These are phyloP conservation scores for Botia almorhae DNA, from an alignment of 2,797 vertebrate species.

Conservation along the genomic window DNA sequence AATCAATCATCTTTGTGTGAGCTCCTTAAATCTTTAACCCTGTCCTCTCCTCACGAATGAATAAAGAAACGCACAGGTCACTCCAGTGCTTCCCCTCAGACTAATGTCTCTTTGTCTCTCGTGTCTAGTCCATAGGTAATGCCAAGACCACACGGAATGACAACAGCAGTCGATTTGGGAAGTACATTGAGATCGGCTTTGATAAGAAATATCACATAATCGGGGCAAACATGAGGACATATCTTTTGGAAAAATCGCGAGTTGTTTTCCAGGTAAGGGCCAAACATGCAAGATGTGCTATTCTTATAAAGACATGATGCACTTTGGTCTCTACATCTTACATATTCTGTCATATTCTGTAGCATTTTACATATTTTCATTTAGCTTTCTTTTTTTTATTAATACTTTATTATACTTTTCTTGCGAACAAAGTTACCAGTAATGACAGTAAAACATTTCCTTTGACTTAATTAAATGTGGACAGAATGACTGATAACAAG, in stretches of 20 bases:
- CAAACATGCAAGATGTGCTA: not conserved
- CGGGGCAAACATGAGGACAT: conserved; percentile 98
- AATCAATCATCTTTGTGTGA: not conserved
- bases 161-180: conserved; percentile 99
- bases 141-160: conserved; percentile 98
- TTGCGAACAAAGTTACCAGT: too few species aligned
- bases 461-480: too few species aligned
- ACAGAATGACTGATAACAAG: too few species aligned
- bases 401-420: too few species aligned
- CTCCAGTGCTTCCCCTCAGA: not conserved
- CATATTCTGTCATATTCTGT: too few species aligned
- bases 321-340: not conserved
- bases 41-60: not conserved
- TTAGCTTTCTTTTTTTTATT: too few species aligned
- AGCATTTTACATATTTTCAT: too few species aligned
- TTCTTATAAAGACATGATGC: not conserved
- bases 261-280: conserved; percentile 94
- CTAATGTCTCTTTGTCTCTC: conserved; percentile 25
- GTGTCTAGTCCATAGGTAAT: conserved; percentile 91
- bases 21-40: not conserved
- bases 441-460: too few species aligned
- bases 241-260: conserved; percentile 96
- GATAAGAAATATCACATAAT: conserved; percentile 91
- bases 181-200: conserved; percentile 98
- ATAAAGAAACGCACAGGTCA: not conserved